Conservation (phyloP, 2,888 invertebrate species). For the Acleris holmiana region DNA sequence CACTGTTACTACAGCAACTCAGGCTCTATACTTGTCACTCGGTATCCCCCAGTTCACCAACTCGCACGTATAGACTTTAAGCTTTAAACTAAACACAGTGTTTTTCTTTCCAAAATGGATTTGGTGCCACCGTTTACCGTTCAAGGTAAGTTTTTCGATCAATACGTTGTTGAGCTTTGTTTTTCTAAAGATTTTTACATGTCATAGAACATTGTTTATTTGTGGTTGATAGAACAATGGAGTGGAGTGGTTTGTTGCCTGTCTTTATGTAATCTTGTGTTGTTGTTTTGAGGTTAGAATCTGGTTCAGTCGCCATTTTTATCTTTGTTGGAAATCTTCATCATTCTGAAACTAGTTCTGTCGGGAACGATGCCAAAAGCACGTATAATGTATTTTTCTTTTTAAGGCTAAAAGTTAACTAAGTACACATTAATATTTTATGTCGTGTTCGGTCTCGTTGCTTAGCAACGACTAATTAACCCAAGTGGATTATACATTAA, state of each 20-base stretch:
- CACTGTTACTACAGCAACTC: constrained; percentile 62
- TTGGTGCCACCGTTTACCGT: constrained; percentile 57
- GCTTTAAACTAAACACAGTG: constrained; percentile 6
- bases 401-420: too few relatives aligned
- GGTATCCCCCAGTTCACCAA: constrained; percentile 40
- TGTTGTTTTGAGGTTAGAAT: constrained; percentile 7
- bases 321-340: too few relatives aligned
- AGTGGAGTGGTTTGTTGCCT: constrained; percentile 14
- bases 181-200: too few relatives aligned
- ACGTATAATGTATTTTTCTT: too few relatives aligned
- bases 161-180: neutral
- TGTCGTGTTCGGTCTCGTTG: constrained; percentile 10
- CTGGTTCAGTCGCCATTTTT: neutral
- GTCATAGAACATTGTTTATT: neutral
- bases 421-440: neutral
- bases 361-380: neutral
- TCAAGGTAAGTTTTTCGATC: constrained; percentile 53
- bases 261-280: constrained; percentile 25
- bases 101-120: constrained; percentile 53
- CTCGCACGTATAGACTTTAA: constrained; percentile 38
- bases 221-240: neutral
- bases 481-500: neutral
- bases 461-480: constrained; percentile 13
- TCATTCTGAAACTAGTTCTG: neutral
- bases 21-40: constrained; percentile 51